Evolutionary conservation across 2,113 vertebrate genomes (phyloP), one percentile per base, ranked within the genome.

Genomic region (Saimiri boliviensis): DNA sequence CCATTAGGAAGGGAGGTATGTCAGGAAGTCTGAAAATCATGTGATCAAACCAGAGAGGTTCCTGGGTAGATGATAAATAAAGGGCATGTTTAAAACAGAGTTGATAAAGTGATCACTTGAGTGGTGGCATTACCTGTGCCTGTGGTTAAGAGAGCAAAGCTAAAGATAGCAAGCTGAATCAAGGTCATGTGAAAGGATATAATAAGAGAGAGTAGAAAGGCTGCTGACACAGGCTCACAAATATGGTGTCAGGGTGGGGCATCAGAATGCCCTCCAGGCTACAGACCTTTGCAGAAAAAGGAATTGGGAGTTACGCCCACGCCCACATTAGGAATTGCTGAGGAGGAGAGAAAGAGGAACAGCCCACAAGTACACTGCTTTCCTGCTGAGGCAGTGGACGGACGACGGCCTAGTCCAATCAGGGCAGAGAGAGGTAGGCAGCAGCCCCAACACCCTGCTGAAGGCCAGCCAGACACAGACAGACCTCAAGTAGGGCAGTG

Each of bases 1-100:
- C 79, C 74, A 89, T 70, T 97, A 97, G 87, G 87, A 91, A 97
- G 6, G 89, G 37, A 63, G 86, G 20, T 81, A 92, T 85, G 56
- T 97, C 96, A 97, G 90, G 60, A 97, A 95, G 79, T 73, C 86
- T 95, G 86, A 98, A 98, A 98, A 96, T 97, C 94, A 98, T 81
- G 86, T 60, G 88, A 95, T 92, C 76, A 92, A 85, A 66, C 87
- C 25, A 30, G 70, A 98, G 52, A 96, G 37, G 77, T 93, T 98
- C 88, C 70, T 73, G 88, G 58, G 63, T 49, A 89, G 88, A 88
- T 63, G 93, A 97, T 94, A 98, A 98, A 98, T 92, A 97, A 97
- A 94, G 52, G 81, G 91, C 47, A 97, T 30, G 35, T 47, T 97
- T 91, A 96, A 97, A 98, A 98, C 10, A 96, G 42, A 83, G 30